Conservation (phyloP, 2,888 invertebrate genomes). For the Muschampia plurimacula region DNA sequence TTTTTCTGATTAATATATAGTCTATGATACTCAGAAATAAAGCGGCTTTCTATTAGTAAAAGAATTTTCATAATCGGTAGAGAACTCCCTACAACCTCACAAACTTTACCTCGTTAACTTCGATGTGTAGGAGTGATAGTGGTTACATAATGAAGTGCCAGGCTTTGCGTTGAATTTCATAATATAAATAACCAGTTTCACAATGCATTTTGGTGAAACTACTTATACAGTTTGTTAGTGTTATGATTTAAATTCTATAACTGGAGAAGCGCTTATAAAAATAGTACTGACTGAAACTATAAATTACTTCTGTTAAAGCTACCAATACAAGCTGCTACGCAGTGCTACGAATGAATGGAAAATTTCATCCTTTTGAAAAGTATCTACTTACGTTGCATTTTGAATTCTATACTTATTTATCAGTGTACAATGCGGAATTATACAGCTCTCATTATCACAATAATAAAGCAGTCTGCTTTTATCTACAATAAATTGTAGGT, state of each 20-base stretch:
- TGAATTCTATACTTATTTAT: slow-evolving; percentile 14
- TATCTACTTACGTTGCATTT: not conserved
- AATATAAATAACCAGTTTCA: not conserved
- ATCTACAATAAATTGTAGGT: slow-evolving; percentile 42
- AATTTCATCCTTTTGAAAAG: not conserved
- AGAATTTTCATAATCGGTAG: too few species aligned
- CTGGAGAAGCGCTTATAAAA: too few species aligned
- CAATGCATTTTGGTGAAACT: too few species aligned
- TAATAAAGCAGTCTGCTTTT: slow-evolving; percentile 40
- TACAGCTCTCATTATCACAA: slow-evolving; percentile 21
- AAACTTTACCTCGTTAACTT: too few species aligned
- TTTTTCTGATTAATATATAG: too few species aligned
- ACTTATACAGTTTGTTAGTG: too few species aligned
- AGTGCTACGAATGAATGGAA: not conserved
- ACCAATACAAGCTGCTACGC: not conserved
- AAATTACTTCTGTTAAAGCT: not conserved
- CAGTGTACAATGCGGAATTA: slow-evolving; percentile 22
- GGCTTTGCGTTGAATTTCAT: not conserved
- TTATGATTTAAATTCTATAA: too few species aligned
- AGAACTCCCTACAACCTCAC: too few species aligned
- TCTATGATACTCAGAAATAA: too few species aligned
- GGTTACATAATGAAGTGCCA: not conserved
- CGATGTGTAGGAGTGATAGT: too few species aligned
- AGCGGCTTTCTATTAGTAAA: too few species aligned
- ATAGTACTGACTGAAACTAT: not conserved